Conservation (phyloP, 2,888 invertebrate genomes). For the Troides aeacus region DNA sequence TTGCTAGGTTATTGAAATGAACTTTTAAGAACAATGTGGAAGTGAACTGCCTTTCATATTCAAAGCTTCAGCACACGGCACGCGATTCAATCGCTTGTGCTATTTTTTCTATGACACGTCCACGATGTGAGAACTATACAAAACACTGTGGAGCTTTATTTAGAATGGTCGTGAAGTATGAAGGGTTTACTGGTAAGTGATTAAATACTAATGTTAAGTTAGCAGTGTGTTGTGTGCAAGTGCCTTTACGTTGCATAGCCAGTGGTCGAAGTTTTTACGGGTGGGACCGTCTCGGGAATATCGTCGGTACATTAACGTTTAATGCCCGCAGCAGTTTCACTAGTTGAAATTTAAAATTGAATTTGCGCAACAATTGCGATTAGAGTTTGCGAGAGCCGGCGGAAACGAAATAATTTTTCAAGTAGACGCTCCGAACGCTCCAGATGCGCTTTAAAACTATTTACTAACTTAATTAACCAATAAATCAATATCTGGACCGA, state of each 20-base stretch:
- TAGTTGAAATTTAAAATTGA: slow-evolving; percentile 68
- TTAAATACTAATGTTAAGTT: background rate
- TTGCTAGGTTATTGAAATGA: slow-evolving; percentile 71
- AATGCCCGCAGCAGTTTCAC: slow-evolving; percentile 60
- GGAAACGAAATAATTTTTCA: slow-evolving; percentile 46
- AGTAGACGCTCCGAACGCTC: slow-evolving; percentile 37
- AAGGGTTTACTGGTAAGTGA: background rate
- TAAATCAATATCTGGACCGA: slow-evolving; percentile 11
- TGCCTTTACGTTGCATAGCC: slow-evolving; percentile 41
- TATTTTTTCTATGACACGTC: background rate
- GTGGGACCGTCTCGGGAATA: slow-evolving; percentile 59
- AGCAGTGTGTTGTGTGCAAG: background rate
- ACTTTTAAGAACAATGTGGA: slow-evolving; percentile 69
- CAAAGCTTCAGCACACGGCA: slow-evolving; percentile 47
- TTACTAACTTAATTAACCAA: slow-evolving; percentile 31
- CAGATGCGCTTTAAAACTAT: slow-evolving; percentile 18
- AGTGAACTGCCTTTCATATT: slow-evolving; percentile 44
- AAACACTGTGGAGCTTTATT: background rate
- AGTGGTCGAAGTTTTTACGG: slow-evolving; percentile 74
- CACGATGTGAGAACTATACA: background rate
- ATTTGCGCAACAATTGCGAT: slow-evolving; percentile 59
- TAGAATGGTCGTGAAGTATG: background rate
- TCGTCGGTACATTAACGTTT: slow-evolving; percentile 75
- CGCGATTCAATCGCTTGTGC: slow-evolving; percentile 20
- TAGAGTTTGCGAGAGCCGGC: slow-evolving; percentile 45